phyloP scores from a whole-genome alignment of 2,797 vertebrate species.

The Mareca strepera region DNA sequence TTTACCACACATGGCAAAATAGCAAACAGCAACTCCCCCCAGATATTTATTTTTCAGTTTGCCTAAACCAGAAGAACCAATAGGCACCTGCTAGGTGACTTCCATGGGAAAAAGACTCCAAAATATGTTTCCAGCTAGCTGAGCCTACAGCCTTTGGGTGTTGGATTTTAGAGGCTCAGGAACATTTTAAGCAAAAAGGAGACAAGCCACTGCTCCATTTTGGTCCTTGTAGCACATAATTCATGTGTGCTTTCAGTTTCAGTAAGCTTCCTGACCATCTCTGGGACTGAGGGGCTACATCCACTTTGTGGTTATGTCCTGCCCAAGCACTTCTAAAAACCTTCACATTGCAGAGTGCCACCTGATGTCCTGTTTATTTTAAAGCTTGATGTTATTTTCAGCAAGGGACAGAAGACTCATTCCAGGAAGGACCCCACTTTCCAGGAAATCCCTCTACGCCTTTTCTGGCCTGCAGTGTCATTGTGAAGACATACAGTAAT shows the following conservation, averaged over 20 bases:
- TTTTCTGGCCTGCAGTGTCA: not conserved
- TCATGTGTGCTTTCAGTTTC: not conserved
- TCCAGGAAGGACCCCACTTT: not conserved
- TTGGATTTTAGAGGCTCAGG: not conserved
- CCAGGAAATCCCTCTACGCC: not conserved
- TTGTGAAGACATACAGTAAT: rapidly evolving
- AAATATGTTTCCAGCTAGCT: not conserved
- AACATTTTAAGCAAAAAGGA: not conserved
- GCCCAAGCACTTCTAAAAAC: not conserved
- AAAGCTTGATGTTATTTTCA: not conserved
- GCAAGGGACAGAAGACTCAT: not conserved
- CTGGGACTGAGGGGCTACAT: rapidly evolving
- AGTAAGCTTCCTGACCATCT: not conserved
- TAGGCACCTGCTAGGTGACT: not conserved
- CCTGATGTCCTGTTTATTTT: not conserved
- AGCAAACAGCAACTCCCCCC: not conserved
- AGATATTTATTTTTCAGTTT: not conserved
- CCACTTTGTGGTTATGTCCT: not conserved
- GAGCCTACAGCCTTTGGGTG: not conserved
- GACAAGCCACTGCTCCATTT: not conserved
- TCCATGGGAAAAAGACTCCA: not conserved
- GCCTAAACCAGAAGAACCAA: not conserved
- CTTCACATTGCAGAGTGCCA: not conserved
- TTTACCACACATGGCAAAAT: not conserved
- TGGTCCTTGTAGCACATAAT: no score